phyloP scores from a whole-genome alignment of 2,797 vertebrate species.

The Tokudaia tokunoshimensis region DNA sequence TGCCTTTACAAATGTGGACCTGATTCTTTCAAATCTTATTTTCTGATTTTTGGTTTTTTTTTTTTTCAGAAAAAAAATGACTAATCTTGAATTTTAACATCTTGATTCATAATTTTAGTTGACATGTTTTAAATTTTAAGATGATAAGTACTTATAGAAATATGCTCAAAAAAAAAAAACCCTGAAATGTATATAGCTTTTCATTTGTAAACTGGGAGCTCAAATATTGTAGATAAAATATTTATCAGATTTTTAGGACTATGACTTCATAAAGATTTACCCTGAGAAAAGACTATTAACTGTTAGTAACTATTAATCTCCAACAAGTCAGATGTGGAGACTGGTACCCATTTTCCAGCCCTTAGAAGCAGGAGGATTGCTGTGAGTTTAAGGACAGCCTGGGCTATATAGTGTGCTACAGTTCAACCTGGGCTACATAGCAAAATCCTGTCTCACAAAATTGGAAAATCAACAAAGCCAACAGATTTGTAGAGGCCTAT shows the following conservation, averaged over 20 bases:
- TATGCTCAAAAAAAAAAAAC: background rate
- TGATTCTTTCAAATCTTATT: slow-evolving; percentile 12
- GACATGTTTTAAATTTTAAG: background rate
- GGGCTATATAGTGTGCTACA: background rate
- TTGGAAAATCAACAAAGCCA: background rate
- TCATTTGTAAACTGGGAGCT: background rate
- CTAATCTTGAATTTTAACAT: slow-evolving; percentile 1
- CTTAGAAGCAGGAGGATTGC: background rate
- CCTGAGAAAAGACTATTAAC: background rate
- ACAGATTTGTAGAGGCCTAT: background rate
- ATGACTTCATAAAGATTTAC: slow-evolving; percentile 37
- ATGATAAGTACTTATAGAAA: background rate
- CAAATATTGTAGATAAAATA: background rate
- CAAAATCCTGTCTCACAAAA: background rate
- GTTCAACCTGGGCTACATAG: background rate
- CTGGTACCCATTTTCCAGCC: background rate
- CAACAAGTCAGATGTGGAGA: background rate
- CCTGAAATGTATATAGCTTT: slow-evolving; percentile 18
- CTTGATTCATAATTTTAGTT: slow-evolving; percentile 38
- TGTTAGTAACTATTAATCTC: background rate
- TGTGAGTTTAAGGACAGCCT: background rate
- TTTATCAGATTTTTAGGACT: background rate
- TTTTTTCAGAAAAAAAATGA: background rate
- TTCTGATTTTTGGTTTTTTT: background rate
- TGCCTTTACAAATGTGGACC: background rate